phyloP scores from a whole-genome alignment of 2,888 invertebrate genomes.

The Cryptus armator region DNA sequence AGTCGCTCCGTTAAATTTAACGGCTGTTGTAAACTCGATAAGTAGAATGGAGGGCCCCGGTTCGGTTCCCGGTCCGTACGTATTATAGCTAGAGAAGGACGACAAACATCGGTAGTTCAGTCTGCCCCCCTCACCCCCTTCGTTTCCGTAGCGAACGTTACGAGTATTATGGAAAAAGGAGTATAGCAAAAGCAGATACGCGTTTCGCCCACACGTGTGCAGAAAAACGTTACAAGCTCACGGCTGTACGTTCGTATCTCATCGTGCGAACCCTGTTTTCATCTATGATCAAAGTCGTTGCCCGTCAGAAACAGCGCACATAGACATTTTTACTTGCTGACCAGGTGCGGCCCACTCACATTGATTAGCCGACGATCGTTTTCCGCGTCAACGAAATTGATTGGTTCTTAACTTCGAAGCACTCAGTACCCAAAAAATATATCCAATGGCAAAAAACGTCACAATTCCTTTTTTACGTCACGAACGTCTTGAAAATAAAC shows the following conservation, averaged over 20 bases:
- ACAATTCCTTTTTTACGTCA: no score
- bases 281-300: constrained; percentile 53
- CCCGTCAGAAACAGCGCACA: constrained; percentile 41
- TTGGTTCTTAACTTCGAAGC: neutral
- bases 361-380: constrained; percentile 11
- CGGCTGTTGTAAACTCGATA: constrained; percentile 72
- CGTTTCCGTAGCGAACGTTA: neutral
- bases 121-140: neutral
- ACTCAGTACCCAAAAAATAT: no score
- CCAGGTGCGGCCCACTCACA: constrained; percentile 39
- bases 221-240: constrained; percentile 6
- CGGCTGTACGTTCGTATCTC: constrained; percentile 28
- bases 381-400: neutral
- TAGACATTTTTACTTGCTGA: constrained; percentile 48
- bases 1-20: constrained; percentile 73
- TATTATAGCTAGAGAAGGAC: constrained; percentile 46
- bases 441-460: no score
- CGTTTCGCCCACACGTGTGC: constrained; percentile 52
- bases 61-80: constrained; percentile 55
- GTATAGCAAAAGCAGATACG: constrained; percentile 36
- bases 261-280: constrained; percentile 29
- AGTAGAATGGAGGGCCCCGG: constrained; percentile 67
- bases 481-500: no score
- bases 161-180: constrained; percentile 10
- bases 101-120: constrained; percentile 42